Evolutionary conservation across 2,113 vertebrate genomes (phyloP).

Genomic region (Lontra canadensis): DNA sequence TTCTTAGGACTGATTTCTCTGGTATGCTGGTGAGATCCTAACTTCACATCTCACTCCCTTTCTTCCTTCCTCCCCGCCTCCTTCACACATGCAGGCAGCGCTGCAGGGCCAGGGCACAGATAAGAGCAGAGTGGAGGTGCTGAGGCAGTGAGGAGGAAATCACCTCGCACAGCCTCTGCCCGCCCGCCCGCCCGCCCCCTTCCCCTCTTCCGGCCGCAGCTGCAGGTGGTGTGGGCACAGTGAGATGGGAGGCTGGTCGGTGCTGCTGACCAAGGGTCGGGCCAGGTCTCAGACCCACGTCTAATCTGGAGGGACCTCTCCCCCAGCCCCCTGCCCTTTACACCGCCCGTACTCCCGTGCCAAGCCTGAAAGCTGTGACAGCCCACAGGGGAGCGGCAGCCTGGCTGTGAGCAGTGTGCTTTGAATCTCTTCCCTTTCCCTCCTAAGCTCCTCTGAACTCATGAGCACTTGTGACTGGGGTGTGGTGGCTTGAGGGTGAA

Average conservation of each 20-base stretch:
- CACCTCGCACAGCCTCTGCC: fast-evolving
- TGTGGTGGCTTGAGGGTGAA: neutral
- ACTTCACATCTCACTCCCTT: neutral
- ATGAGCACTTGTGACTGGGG: neutral
- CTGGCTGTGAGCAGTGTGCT: neutral
- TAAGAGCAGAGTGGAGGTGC: neutral
- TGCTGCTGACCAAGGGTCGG: neutral
- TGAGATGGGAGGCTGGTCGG: neutral
- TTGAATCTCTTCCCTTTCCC: neutral
- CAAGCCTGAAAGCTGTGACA: no score
- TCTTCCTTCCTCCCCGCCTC: neutral
- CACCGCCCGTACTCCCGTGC: fast-evolving
- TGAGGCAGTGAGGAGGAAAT: neutral
- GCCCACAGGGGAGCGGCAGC: neutral
- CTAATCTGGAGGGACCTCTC: no score
- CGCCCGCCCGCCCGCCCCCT: fast-evolving
- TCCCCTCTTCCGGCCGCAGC: neutral
- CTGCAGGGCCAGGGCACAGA: neutral
- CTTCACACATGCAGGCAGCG: neutral
- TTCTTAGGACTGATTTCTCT: neutral
- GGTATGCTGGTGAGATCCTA: neutral
- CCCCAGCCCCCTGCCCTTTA: neutral
- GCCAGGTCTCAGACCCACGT: neutral
- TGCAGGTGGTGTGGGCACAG: neutral
- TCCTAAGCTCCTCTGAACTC: neutral